These are phyloP conservation scores for Pituophis catenifer DNA, from an alignment of 2,113 vertebrate species.

Conservation along the genomic window DNA sequence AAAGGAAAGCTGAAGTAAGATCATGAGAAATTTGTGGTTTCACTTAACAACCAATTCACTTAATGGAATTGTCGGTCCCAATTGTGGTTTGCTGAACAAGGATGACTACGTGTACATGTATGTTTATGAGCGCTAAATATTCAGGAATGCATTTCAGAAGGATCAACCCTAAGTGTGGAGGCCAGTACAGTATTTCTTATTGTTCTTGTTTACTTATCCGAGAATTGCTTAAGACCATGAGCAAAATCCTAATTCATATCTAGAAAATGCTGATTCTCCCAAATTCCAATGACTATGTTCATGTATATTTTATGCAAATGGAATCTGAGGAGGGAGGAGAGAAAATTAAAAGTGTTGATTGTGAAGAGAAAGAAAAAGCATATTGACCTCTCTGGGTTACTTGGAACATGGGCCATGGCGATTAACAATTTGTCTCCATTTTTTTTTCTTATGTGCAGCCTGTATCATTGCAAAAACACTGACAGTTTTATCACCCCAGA, in stretches of 20 bases:
- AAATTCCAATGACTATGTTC: neutral
- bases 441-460: neutral
- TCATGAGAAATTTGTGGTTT: neutral
- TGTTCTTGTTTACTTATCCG: neutral
- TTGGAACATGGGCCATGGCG: neutral
- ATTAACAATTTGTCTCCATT: neutral
- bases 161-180: neutral
- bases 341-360: neutral
- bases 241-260: neutral
- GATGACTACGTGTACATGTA: neutral
- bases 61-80: neutral
- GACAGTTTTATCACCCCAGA: neutral
- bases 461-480: neutral
- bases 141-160: neutral
- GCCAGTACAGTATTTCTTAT: neutral
- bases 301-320: conserved; percentile 6
- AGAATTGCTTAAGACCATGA: neutral
- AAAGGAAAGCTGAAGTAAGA: neutral
- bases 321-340: neutral
- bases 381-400: neutral
- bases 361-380: neutral
- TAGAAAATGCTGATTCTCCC: neutral
- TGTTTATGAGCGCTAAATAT: neutral
- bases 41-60: neutral
- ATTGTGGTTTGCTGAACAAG: neutral